Conservation (phyloP, 2,888 invertebrate genomes). For the Stenodera caucasica region DNA sequence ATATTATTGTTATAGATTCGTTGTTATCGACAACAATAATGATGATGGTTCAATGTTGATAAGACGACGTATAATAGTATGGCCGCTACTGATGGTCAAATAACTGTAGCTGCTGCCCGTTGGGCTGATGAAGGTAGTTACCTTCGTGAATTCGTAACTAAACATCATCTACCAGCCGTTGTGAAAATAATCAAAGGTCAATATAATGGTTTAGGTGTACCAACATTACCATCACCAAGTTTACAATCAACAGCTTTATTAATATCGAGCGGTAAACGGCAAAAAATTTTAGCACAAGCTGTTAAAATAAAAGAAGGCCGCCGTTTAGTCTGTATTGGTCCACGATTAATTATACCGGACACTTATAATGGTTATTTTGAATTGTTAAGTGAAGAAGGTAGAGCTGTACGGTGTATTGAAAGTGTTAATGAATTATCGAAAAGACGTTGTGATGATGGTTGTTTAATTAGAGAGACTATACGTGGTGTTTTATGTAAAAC, state of each 20-base stretch:
- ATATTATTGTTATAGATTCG: conserved; percentile 64
- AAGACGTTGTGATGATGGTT: conserved; percentile 72
- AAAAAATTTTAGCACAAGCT: conserved; percentile 85
- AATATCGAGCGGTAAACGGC: conserved; percentile 80
- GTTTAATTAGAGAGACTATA: conserved; percentile 78
- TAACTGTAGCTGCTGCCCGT: conserved; percentile 81
- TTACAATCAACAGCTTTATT: conserved; percentile 84
- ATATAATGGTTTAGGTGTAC: conserved; percentile 88
- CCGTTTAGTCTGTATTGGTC: conserved; percentile 77
- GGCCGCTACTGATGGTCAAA: conserved; percentile 91
- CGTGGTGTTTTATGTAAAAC: conserved; percentile 68
- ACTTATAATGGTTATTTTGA: conserved; percentile 92
- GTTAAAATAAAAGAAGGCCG: conserved; percentile 89
- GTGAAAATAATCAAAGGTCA: conserved; percentile 93
- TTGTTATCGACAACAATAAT: no score
- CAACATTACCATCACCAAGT: conserved; percentile 82
- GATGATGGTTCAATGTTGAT: conserved; percentile 53
- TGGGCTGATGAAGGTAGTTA: conserved; percentile 75
- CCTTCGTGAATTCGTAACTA: conserved; percentile 71
- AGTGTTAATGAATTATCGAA: conserved; percentile 82
- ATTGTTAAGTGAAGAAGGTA: conserved; percentile 89
- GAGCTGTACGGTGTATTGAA: conserved; percentile 87
- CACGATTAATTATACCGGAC: conserved; percentile 86
- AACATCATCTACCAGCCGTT: conserved; percentile 77
- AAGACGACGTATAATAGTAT: conserved; percentile 60